Evolutionary conservation across 64 coral and sea anemone species (phyloP).

Genomic region (Dendronephthya gigantea): DNA sequence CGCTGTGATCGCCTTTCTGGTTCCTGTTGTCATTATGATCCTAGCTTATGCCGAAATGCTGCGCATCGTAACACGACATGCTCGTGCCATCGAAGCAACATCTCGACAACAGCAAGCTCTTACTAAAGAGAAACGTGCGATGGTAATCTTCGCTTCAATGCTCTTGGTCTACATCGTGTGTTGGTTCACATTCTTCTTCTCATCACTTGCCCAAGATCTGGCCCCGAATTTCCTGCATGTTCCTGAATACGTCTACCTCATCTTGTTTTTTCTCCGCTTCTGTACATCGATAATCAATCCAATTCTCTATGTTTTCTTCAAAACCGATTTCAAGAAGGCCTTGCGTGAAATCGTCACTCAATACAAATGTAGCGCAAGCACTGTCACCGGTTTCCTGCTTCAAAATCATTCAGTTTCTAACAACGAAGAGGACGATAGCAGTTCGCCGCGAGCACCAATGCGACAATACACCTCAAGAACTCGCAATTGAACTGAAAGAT

Average conservation of each 20-base stretch:
- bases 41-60: background rate
- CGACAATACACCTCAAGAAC: background rate
- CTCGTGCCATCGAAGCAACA: background rate
- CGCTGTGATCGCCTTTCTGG: background rate
- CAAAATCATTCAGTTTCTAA: background rate
- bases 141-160: conserved; percentile 4
- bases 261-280: conserved; percentile 26
- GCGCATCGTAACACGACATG: background rate
- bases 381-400: background rate
- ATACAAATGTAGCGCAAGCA: background rate
- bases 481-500: background rate
- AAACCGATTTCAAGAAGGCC: conserved; percentile 48
- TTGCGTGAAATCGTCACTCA: background rate
- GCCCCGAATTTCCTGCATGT: background rate
- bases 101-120: background rate
- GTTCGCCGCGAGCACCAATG: background rate
- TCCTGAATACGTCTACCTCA: background rate
- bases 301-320: conserved; percentile 46
- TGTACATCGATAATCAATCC: conserved; percentile 37
- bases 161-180: background rate
- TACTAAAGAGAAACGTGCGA: conserved; percentile 3
- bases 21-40: background rate
- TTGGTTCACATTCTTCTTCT: conserved; percentile 3
- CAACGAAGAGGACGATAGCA: background rate
- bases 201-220: background rate